Percentiles rank a stretch among this genome's conserved stretches.
These are phyloP conservation scores for Tipula unca DNA, from an alignment of 2,888 invertebrate species.

Conservation along the genomic window DNA sequence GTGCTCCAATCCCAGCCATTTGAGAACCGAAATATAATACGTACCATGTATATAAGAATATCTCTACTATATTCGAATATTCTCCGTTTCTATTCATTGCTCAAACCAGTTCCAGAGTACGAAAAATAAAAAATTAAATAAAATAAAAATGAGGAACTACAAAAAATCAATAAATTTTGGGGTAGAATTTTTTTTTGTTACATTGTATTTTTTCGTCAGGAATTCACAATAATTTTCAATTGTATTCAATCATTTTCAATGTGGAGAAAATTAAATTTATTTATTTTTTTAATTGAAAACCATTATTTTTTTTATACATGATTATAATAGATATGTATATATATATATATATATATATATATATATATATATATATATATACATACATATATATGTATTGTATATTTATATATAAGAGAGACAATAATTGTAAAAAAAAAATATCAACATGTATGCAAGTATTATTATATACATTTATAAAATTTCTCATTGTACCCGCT, in stretches of 20 bases:
- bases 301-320: not conserved
- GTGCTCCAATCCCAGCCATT: not conserved
- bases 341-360: not conserved
- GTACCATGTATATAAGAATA: not conserved
- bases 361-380: not conserved
- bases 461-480: not conserved
- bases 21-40: not conserved
- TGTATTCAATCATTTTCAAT: not conserved
- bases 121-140: not conserved
- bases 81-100: not conserved
- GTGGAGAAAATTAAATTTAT: not conserved
- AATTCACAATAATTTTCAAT: not conserved
- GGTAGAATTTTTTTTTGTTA: not conserved
- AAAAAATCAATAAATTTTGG: slow-evolving; percentile 8
- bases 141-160: not conserved
- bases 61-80: not conserved
- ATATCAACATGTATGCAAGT: too few relatives aligned
- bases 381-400: not conserved
- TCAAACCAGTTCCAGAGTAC: not conserved
- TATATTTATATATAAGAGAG: not conserved
- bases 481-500: not conserved
- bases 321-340: not conserved
- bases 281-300: not conserved
- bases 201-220: not conserved
- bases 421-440: not conserved